These are phyloP conservation scores for Pedetes capensis DNA, from an alignment of 2,113 vertebrate species.

Conservation along the genomic window DNA sequence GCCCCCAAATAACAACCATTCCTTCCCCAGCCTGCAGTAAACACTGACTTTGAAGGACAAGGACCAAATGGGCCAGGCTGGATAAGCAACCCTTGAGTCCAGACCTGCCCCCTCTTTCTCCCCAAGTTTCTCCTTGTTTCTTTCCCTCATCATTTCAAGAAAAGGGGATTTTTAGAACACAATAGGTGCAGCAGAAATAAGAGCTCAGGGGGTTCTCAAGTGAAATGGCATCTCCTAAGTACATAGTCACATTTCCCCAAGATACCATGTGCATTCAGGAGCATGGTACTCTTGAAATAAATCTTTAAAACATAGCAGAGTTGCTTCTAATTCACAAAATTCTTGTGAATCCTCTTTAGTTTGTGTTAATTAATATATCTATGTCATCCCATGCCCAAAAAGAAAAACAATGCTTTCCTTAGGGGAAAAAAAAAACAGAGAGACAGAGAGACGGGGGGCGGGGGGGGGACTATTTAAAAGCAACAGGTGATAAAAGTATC, in stretches of 20 bases:
- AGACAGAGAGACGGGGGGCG: too few species aligned
- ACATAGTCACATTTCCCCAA: accelerated
- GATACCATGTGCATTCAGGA: accelerated
- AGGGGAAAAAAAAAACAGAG: neutral
- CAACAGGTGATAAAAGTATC: neutral
- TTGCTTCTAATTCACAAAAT: neutral
- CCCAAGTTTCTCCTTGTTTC: neutral
- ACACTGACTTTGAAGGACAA: neutral
- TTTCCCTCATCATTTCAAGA: neutral
- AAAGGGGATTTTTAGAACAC: neutral
- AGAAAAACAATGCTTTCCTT: neutral
- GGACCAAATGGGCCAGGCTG: neutral
- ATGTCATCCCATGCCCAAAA: neutral
- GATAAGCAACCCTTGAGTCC: neutral
- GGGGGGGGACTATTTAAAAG: neutral
- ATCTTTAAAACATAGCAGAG: neutral
- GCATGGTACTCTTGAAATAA: accelerated
- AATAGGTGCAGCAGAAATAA: neutral
- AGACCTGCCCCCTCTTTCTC: neutral
- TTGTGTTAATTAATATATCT: neutral
- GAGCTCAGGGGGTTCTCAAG: neutral
- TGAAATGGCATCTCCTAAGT: neutral
- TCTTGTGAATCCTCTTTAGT: neutral
- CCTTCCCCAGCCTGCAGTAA: neutral
- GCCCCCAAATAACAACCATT: neutral